phyloP scores from a whole-genome alignment of 2,888 invertebrate species.

The Agrochola litura region DNA sequence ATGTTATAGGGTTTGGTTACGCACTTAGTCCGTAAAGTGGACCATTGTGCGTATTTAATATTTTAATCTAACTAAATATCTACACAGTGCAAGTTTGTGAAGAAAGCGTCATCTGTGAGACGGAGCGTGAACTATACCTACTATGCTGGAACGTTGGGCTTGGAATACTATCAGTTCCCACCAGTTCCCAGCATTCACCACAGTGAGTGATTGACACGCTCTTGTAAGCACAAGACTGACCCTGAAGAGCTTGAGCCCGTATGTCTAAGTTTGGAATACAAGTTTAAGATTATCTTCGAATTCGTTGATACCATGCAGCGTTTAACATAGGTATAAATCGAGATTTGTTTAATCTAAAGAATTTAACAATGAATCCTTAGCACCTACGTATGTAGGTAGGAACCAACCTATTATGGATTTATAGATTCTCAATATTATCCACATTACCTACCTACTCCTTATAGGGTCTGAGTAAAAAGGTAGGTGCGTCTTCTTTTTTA shows the following conservation, averaged over 20 bases:
- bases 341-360: background rate
- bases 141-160: background rate
- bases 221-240: too few species aligned
- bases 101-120: conserved; percentile 45
- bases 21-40: too few species aligned
- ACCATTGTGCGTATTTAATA: too few species aligned
- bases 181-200: conserved; percentile 2
- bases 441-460: background rate
- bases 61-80: background rate
- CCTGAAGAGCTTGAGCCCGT: background rate
- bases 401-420: background rate
- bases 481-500: background rate
- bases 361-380: background rate
- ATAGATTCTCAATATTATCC: background rate
- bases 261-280: background rate
- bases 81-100: background rate
- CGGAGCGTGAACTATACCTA: conserved; percentile 30
- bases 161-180: background rate
- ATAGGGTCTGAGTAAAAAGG: background rate
- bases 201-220: conserved; percentile 8
- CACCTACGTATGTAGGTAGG: background rate
- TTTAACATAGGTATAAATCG: background rate
- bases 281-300: background rate
- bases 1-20: too few species aligned
- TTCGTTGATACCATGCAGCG: background rate